Conservation (phyloP, 2,888 invertebrate genomes). For the Stramonita haemastoma region DNA sequence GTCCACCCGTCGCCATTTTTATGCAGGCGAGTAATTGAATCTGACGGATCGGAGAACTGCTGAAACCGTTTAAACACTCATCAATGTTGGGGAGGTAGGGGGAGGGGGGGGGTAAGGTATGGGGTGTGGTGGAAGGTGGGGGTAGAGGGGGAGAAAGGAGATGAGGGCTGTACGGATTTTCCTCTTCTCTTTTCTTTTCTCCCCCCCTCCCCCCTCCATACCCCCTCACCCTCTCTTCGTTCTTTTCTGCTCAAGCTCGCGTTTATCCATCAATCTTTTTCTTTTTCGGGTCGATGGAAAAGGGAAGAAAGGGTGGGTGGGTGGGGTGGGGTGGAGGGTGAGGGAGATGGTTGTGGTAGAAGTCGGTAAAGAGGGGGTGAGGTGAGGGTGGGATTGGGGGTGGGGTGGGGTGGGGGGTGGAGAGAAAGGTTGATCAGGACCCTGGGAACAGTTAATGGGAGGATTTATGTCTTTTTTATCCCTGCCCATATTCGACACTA, state of each 20-base stretch:
- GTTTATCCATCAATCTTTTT: no score
- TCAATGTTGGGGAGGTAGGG: conserved; percentile 17
- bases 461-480: conserved; percentile 10
- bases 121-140: not conserved
- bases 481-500: not conserved
- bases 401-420: not conserved
- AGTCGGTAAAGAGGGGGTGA: no score
- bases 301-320: not conserved
- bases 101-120: not conserved
- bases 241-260: no score
- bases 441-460: not conserved
- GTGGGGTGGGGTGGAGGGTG: no score
- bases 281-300: not conserved
- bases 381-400: no score
- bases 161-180: not conserved
- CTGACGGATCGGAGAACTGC: conserved; percentile 35
- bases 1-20: conserved; percentile 3
- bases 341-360: no score
- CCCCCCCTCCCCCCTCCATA: no score
- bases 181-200: no score
- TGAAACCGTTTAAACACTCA: conserved; percentile 35
- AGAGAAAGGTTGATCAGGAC: not conserved
- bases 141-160: not conserved
- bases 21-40: conserved; percentile 35
- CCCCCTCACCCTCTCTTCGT: no score